Evolutionary conservation across 2,113 vertebrate genomes (phyloP).

Genomic region (Archocentrus centrarchus): DNA sequence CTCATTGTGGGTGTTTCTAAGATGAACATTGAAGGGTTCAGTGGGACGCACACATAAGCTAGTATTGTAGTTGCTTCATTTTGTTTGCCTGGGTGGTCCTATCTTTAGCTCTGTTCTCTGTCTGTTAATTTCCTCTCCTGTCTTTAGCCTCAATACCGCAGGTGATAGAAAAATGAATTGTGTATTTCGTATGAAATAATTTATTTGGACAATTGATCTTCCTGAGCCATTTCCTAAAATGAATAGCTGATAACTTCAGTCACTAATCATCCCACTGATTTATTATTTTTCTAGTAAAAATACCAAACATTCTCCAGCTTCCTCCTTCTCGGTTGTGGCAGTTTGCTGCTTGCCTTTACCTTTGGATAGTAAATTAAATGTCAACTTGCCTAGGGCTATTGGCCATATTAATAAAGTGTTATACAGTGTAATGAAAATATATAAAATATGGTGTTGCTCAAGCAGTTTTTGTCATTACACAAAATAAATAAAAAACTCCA

Average conservation of each 20-base stretch:
- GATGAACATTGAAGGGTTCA: slow-evolving; percentile 30
- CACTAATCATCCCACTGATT: background rate
- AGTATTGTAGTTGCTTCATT: slow-evolving; percentile 27
- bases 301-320: background rate
- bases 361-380: background rate
- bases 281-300: background rate
- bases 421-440: background rate
- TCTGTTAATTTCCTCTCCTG: slow-evolving; percentile 27
- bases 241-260: background rate
- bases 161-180: background rate
- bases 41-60: slow-evolving; percentile 29
- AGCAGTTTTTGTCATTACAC: background rate
- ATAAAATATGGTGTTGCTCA: background rate
- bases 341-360: background rate
- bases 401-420: no score
- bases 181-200: slow-evolving; percentile 10
- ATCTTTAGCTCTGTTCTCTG: slow-evolving; percentile 40
- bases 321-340: background rate
- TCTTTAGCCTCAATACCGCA: background rate
- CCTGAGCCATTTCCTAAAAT: background rate
- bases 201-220: background rate
- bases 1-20: slow-evolving; percentile 32
- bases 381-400: background rate
- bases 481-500: background rate
- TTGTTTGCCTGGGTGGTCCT: slow-evolving; percentile 59